Conservation (phyloP, 2,797 vertebrate species). For the Sciurus carolinensis region DNA sequence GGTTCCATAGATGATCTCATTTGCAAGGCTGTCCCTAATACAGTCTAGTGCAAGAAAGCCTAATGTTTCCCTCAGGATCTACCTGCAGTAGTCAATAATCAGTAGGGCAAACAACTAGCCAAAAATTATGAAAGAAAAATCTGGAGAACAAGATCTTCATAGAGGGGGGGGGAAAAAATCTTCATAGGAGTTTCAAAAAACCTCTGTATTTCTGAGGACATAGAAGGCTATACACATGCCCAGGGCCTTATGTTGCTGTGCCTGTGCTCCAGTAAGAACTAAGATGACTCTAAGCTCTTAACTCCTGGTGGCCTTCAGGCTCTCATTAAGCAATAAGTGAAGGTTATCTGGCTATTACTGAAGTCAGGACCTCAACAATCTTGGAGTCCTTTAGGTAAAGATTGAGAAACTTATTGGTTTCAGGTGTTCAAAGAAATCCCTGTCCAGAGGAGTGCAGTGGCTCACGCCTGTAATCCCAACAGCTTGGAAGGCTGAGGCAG, state of each 20-base stretch:
- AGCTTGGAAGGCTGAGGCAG: too few relatives aligned
- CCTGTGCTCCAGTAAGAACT: neutral
- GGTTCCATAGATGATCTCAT: neutral
- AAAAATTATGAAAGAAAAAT: neutral
- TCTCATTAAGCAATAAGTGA: neutral
- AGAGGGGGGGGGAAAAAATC: neutral
- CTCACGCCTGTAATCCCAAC: too few relatives aligned
- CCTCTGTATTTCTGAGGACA: neutral
- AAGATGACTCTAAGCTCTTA: neutral
- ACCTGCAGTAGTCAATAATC: neutral
- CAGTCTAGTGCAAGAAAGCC: neutral
- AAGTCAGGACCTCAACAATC: too few relatives aligned
- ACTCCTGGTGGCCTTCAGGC: neutral
- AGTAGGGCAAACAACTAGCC: neutral
- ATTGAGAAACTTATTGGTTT: neutral
- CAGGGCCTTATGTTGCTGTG: neutral
- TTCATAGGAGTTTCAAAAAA: neutral
- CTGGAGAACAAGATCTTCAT: neutral
- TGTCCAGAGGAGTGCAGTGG: too few relatives aligned
- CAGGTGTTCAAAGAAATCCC: neutral
- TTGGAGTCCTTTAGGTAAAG: neutral
- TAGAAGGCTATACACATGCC: neutral
- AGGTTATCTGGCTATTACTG: neutral
- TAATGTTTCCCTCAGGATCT: neutral
- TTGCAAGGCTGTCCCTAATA: neutral